Percentiles rank a stretch among this genome's conserved stretches.
phyloP scores from a whole-genome alignment of 2,113 vertebrate species.

The Cnemophilus loriae region DNA sequence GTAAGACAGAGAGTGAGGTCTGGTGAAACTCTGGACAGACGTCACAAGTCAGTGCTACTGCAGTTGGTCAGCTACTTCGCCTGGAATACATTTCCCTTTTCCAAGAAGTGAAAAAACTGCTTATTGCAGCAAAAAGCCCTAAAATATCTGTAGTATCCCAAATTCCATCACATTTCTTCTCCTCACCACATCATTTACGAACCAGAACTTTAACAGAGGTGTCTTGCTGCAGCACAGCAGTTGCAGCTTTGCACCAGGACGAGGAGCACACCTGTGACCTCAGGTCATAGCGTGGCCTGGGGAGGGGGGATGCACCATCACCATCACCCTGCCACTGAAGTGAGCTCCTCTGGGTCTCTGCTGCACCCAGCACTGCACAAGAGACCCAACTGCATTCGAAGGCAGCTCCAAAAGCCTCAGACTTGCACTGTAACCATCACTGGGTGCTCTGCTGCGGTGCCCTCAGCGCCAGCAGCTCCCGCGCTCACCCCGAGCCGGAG shows the following conservation, averaged over 20 bases:
- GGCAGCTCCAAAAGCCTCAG: background rate
- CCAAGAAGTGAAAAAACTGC: background rate
- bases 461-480: background rate
- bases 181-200: background rate
- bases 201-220: background rate
- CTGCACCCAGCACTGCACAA: background rate
- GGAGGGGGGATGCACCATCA: background rate
- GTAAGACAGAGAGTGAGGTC: background rate
- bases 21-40: background rate
- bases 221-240: background rate
- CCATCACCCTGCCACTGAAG: fast-evolving
- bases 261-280: background rate
- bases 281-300: fast-evolving
- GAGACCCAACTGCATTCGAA: fast-evolving
- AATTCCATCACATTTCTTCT: background rate
- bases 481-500: background rate
- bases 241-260: background rate
- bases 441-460: fast-evolving
- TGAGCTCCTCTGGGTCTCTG: background rate
- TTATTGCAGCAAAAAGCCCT: background rate
- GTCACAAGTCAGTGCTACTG: background rate
- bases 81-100: background rate
- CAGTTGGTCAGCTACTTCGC: background rate
- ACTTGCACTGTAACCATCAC: background rate
- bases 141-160: background rate